A percentile compares a stretch with the other conserved stretches of the same genome.
Conservation (phyloP, 1,140 invertebrate genomes). For the Rhagoletis zephyria region DNA sequence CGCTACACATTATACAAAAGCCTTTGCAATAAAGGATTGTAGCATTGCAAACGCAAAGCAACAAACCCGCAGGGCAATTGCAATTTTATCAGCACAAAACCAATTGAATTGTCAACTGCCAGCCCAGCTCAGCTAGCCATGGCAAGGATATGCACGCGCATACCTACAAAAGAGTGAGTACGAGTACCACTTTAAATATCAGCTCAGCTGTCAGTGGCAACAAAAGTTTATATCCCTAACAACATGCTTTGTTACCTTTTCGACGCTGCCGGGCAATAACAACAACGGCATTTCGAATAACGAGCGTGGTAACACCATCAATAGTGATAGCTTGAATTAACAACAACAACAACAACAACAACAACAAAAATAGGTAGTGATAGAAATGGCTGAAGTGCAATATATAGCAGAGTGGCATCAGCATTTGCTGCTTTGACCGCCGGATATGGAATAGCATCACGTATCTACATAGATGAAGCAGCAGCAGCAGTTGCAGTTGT, state of each 20-base stretch:
- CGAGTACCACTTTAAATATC: slow-evolving; percentile 5
- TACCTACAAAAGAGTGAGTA: neutral
- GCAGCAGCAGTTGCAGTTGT: no score
- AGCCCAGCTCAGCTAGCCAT: neutral
- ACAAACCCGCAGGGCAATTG: neutral
- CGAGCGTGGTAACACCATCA: neutral
- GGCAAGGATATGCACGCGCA: neutral
- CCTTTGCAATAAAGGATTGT: neutral
- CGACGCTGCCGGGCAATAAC: slow-evolving; percentile 13
- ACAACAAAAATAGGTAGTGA: neutral
- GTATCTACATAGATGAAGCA: neutral
- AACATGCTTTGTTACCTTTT: slow-evolving; percentile 52
- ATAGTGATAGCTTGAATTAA: neutral
- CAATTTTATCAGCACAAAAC: slow-evolving; percentile 34
- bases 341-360: slow-evolving; percentile 11
- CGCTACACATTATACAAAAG: neutral
- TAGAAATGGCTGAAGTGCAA: neutral
- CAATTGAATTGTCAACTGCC: slow-evolving; percentile 44
- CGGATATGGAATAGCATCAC: slow-evolving; percentile 35
- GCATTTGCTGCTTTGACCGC: slow-evolving; percentile 8
- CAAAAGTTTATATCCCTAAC: slow-evolving; percentile 35
- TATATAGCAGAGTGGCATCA: neutral
- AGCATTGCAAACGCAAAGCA: neutral
- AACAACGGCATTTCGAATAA: neutral
- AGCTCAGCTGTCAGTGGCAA: slow-evolving; percentile 28